phyloP scores from a whole-genome alignment of 2,113 vertebrate genomes.

The Plecturocebus donacophilus region DNA sequence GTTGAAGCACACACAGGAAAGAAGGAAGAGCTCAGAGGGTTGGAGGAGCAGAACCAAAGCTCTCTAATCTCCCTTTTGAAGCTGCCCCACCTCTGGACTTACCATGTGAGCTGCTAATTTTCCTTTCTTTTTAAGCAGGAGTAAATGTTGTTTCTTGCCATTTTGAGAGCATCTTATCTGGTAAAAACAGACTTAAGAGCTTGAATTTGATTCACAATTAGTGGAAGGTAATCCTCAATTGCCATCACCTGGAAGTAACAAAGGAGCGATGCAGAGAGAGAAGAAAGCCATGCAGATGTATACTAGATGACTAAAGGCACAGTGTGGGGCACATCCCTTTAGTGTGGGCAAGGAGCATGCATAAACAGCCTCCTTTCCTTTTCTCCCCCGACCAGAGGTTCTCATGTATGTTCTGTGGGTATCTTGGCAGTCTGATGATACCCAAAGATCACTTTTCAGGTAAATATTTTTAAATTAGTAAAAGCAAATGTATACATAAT shows the following conservation, averaged over 20 bases:
- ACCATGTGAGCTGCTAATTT: background rate
- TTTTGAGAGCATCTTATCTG: background rate
- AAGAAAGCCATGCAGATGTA: background rate
- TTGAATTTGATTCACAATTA: background rate
- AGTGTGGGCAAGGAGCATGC: accelerated
- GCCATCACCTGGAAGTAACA: background rate
- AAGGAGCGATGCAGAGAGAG: background rate
- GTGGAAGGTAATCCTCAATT: background rate
- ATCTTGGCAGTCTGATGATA: background rate
- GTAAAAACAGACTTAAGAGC: background rate
- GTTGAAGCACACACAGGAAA: background rate
- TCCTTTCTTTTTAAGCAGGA: background rate
- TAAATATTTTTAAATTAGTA: slow-evolving; percentile 13
- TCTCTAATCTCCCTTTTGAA: background rate
- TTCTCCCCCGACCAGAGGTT: background rate
- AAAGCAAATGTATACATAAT: background rate
- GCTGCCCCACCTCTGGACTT: background rate
- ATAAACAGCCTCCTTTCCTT: background rate
- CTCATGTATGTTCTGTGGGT: background rate
- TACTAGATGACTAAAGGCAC: background rate
- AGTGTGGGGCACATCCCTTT: background rate
- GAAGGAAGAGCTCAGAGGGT: too few relatives aligned
- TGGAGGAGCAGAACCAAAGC: background rate
- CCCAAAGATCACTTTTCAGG: background rate
- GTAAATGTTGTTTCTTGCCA: background rate